Conservation (phyloP, 2,113 vertebrate genomes). For the Eudyptes chrysolophus region DNA sequence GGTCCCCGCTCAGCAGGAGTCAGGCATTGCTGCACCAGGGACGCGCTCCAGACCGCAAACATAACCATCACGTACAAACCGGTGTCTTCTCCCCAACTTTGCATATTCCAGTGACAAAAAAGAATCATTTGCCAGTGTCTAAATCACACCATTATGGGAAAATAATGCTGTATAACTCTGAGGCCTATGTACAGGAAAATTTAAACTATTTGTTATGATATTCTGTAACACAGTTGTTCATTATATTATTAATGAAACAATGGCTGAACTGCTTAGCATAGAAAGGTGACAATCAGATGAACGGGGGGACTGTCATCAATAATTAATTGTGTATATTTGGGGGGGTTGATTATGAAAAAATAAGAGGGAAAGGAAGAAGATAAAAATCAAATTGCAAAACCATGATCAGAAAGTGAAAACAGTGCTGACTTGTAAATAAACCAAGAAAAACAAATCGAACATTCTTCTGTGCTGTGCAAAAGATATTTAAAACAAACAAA, state of each 20-base stretch:
- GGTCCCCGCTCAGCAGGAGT: rapidly evolving
- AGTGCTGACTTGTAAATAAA: not conserved
- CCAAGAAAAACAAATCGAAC: not conserved
- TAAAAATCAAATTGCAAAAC: conserved; percentile 1
- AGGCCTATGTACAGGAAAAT: not conserved
- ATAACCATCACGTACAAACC: not conserved
- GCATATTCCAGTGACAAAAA: not conserved
- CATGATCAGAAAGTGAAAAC: not conserved
- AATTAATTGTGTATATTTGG: not conserved
- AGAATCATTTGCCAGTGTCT: not conserved
- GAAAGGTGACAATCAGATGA: not conserved
- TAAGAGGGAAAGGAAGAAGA: not conserved
- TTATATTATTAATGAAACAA: not conserved
- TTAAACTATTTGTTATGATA: not conserved
- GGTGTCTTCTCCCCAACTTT: rapidly evolving
- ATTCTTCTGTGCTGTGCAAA: not conserved
- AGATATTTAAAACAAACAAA: not conserved
- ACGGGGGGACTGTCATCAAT: not conserved
- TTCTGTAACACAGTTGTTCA: not conserved
- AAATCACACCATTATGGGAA: not conserved
- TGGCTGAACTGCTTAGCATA: not conserved
- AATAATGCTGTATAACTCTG: not conserved
- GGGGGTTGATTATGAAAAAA: not conserved
- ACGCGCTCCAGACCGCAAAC: not conserved
- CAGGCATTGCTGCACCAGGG: not conserved